Base-by-base conservation (phyloP, 2,888 invertebrate species). In the Spisula solida region DNA sequence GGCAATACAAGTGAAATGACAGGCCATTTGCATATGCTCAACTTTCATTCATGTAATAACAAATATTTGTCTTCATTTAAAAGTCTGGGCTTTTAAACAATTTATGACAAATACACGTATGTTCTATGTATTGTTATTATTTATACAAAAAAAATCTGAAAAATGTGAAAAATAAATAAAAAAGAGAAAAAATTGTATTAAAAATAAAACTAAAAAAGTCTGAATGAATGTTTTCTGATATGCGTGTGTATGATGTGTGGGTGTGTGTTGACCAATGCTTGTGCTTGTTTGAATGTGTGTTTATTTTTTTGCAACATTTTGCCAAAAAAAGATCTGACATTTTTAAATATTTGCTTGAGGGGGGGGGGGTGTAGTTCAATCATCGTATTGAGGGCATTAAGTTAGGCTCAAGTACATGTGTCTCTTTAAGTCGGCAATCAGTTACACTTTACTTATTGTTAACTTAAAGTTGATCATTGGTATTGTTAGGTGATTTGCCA, bases 61-160 rank as follows among this genome's bases (percentile, higher is more conserved):
- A 66, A 25, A 66, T 51, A 51, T 51, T 51, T 51, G 51, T 51
- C 51, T 12, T 66, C 60, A 66, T 66, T 66, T 25, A 25, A 66
- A 66, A 25, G n/a, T 25, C 1, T 12, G 25, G n/a, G 25, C 60
- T 25, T n/a, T 25, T 25, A 51, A 41, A 25, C 25, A 66, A 66
- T 66, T 6, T 66, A 66, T 25, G 60, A 66, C 25, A 66, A 66
- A 66, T 14, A 85, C 79, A 41, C 20, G 8, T 55, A 85, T 56
- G 85, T 79, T 85, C 79, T 85, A 85, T 56, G 51, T 85, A 79
- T 85, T 84, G 84, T 84, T 85, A 85, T 78, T 79, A 85, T 51
- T 85, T 41, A 85, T 78, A 34, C 56, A 56, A 85, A 85, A 85
- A 83, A 85, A 79, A 78, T 79, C 79, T 79, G 79, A 56, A 85